Evolutionary conservation across 2,888 invertebrate genomes (phyloP).

Genomic region (Balanococcus diminutus): DNA sequence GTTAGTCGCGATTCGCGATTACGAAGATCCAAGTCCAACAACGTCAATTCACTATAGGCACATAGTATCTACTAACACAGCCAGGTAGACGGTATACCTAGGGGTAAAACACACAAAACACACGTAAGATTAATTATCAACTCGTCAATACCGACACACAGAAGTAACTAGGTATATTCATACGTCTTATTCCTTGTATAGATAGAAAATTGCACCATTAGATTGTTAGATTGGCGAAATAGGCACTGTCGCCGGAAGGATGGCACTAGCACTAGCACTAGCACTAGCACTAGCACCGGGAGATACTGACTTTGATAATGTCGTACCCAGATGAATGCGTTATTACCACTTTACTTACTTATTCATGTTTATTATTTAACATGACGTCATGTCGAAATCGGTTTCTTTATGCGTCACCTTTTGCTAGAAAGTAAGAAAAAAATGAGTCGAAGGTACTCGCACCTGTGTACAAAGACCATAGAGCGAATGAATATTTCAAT

Average conservation of each 20-base stretch:
- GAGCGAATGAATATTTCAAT: too few relatives aligned
- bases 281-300: background rate
- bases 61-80: background rate
- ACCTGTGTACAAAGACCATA: too few relatives aligned
- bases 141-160: background rate
- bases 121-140: background rate
- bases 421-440: background rate
- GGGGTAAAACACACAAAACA: background rate
- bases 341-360: background rate
- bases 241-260: too few relatives aligned
- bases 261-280: background rate
- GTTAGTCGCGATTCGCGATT: background rate
- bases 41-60: background rate
- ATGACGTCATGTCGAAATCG: constrained; percentile 22
- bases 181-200: background rate
- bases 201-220: background rate
- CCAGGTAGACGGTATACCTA: background rate
- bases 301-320: background rate
- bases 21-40: background rate
- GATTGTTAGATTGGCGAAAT: background rate
- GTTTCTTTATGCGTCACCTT: constrained; percentile 15
- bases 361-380: background rate
- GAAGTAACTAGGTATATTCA: background rate
- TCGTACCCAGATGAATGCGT: background rate
- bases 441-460: background rate